Evolutionary conservation across 2,888 invertebrate species (phyloP).

Genomic region (Tenthredo scrophulariae): DNA sequence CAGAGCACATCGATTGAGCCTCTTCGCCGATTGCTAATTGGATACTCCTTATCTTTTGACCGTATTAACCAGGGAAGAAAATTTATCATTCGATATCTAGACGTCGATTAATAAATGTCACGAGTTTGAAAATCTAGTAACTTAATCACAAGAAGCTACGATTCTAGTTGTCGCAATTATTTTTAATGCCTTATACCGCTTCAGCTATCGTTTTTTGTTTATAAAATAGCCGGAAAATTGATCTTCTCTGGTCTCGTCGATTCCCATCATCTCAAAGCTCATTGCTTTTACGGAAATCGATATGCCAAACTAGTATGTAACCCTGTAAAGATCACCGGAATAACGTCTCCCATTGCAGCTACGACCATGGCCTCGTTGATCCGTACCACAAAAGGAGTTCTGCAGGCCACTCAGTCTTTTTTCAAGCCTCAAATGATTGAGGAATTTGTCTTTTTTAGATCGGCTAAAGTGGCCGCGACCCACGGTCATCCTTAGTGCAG

Average conservation of each 20-base stretch:
- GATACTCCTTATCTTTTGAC: neutral
- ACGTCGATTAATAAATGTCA: neutral
- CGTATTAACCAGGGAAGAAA: neutral
- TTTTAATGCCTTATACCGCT: neutral
- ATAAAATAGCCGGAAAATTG: neutral
- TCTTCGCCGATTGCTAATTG: neutral
- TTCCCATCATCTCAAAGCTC: neutral
- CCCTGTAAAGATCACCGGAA: conserved; percentile 65
- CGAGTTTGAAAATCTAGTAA: no score
- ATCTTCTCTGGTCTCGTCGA: neutral
- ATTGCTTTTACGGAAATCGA: neutral
- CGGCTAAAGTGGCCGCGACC: conserved; percentile 71
- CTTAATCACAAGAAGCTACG: no score
- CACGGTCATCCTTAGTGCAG: conserved; percentile 69
- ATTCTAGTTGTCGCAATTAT: no score
- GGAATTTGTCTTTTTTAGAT: conserved; percentile 72
- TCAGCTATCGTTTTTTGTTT: neutral
- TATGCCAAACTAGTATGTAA: conserved; percentile 39
- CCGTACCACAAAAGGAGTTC: conserved; percentile 66
- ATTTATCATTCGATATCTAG: neutral
- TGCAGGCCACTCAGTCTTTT: conserved; percentile 70
- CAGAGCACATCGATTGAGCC: neutral
- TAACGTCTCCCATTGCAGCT: conserved; percentile 61
- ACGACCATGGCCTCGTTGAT: conserved; percentile 62
- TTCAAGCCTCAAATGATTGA: conserved; percentile 71